Evolutionary conservation across 2,888 invertebrate species (phyloP).

Genomic region (Drosophila lutescens): DNA sequence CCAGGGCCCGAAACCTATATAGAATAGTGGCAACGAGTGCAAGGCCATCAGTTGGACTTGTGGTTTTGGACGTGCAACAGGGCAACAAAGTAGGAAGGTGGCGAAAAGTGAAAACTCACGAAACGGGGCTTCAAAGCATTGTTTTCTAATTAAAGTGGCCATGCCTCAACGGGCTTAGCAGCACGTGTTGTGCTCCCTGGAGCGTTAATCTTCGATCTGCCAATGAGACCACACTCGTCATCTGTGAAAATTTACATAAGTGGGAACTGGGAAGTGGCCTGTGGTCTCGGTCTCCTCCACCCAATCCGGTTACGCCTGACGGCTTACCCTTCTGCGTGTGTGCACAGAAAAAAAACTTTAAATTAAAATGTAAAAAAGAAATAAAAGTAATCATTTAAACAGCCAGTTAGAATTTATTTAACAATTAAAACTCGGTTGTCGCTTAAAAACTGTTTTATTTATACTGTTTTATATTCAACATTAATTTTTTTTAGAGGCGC

Average conservation of each 20-base stretch:
- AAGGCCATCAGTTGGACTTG: slow-evolving; percentile 50
- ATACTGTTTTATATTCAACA: too few species aligned
- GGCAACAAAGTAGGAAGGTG: slow-evolving; percentile 16
- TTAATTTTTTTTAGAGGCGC: too few species aligned
- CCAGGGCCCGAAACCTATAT: slow-evolving; percentile 48
- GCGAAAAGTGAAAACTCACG: slow-evolving; percentile 57
- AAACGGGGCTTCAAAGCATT: slow-evolving; percentile 1
- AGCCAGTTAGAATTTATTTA: too few species aligned
- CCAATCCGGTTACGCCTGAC: slow-evolving; percentile 51
- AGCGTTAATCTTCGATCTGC: slow-evolving; percentile 34
- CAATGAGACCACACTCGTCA: slow-evolving; percentile 3
- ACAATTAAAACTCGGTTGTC: too few species aligned
- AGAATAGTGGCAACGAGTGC: slow-evolving; percentile 59
- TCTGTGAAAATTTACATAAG: slow-evolving; percentile 23
- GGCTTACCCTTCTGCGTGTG: slow-evolving; percentile 5
- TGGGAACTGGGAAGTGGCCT: slow-evolving; percentile 31
- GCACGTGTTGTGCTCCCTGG: slow-evolving; percentile 25
- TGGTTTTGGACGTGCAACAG: slow-evolving; percentile 47
- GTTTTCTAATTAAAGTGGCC: slow-evolving; percentile 40
- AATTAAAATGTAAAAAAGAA: too few species aligned
- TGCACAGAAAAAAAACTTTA: neutral
- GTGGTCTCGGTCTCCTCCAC: slow-evolving; percentile 32
- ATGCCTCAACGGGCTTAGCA: slow-evolving; percentile 39
- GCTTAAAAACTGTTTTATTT: too few species aligned
- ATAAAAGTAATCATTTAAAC: too few species aligned